Evolutionary conservation across 2,888 invertebrate species (phyloP).

Genomic region (Caenorhabditis drosophilae): DNA sequence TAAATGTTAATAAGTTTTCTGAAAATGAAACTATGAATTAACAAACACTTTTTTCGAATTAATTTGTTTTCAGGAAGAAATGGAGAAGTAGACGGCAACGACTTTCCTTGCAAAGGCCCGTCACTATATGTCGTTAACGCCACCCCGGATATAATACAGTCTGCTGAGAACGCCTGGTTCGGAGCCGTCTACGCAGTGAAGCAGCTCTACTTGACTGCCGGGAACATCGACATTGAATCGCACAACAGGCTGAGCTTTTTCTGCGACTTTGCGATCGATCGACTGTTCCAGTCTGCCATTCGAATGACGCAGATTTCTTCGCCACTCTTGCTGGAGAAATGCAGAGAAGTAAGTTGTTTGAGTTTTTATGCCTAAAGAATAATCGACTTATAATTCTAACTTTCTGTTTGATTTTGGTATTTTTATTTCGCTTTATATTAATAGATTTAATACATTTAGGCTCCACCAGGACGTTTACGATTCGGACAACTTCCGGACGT

Average conservation of each 20-base stretch:
- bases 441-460: slow-evolving; percentile 1
- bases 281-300: no score
- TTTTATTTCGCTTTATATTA: slow-evolving; percentile 26
- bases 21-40: slow-evolving; percentile 30
- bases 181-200: slow-evolving; percentile 27
- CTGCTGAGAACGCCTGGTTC: slow-evolving; percentile 24
- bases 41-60: slow-evolving; percentile 30
- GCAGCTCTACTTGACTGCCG: slow-evolving; percentile 9
- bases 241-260: slow-evolving; percentile 25
- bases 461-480: neutral
- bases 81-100: slow-evolving; percentile 19
- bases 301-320: neutral
- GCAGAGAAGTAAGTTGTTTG: slow-evolving; percentile 13
- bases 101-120: slow-evolving; percentile 25
- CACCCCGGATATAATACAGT: slow-evolving; percentile 22
- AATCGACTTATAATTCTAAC: slow-evolving; percentile 26
- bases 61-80: slow-evolving; percentile 25
- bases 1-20: slow-evolving; percentile 31
- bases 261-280: slow-evolving; percentile 5
- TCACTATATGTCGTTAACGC: slow-evolving; percentile 9
- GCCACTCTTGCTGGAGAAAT: slow-evolving; percentile 9
- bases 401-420: slow-evolving; percentile 22
- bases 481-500: neutral
- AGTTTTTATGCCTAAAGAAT: slow-evolving; percentile 21
- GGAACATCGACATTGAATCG: slow-evolving; percentile 21